Evolutionary conservation across 2,888 invertebrate species (phyloP), one percentile per base, ranked within the genome.

Genomic region (Clanis bilineata): DNA sequence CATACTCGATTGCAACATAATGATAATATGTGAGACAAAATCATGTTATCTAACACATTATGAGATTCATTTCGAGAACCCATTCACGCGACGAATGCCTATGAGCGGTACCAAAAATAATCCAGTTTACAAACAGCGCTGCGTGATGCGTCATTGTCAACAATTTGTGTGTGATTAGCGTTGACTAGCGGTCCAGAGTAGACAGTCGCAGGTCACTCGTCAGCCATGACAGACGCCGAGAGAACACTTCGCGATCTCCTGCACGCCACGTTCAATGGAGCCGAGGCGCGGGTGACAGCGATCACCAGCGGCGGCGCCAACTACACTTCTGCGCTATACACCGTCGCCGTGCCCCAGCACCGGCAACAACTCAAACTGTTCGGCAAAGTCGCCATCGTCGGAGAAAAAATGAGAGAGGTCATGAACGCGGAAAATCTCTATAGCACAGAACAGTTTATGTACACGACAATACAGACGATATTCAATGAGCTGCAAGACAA

Each of bases 331-430:
- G 64, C 63, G 2, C 56, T 83, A 0, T 80, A 67, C 62, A 32
- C 60, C 9, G 70, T 69, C 0, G 71, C 65, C 0, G 60, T 82
- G 7, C 41, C 66, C 0, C 64, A 71, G n/a, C 59, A 56, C 1
- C 51, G 69, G 5, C 57, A 69, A 2, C 64, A 67, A 0, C 56
- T 83, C 1, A 64, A 78, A 15, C 64, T 85, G 2, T 86, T 87
- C 59, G 82, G 72, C 0, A 86, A 87, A 70, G 76, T 86, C 0
- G 82, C 83, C 0, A 74, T 70, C 0, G 64, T 84, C 1, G 76
- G 76, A 0, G 78, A 80, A 15, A 70, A 73, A 4, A 61, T 82
- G 61, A 71, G 88, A 4, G 32, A 65, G 57, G 55, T 56, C 5
- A 39, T 41, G 25, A 56, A 43, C 61, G 67, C 55, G 68, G 68